Evolutionary conservation across 2,113 vertebrate genomes (phyloP).

Genomic region (Deroptyus accipitrinus): DNA sequence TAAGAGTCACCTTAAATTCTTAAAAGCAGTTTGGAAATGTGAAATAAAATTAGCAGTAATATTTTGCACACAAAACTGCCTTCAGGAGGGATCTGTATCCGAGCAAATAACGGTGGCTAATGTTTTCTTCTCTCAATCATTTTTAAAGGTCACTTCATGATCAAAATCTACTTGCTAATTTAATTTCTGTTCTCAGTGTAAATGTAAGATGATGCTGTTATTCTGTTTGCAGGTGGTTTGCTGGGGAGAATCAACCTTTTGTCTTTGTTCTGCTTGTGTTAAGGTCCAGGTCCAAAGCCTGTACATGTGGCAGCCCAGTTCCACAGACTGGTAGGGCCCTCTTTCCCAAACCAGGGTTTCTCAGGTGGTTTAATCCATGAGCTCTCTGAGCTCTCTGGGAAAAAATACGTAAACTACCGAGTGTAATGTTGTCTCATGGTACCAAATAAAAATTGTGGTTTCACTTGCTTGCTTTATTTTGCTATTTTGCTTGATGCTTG

Average conservation of each 20-base stretch:
- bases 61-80: constrained; percentile 17
- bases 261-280: background rate
- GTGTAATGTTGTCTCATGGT: background rate
- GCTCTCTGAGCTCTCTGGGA: background rate
- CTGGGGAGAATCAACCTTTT: background rate
- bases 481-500: background rate
- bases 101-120: constrained; percentile 2
- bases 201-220: constrained; percentile 15
- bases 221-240: background rate
- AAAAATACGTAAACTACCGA: background rate
- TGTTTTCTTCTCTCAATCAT: constrained; percentile 42
- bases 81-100: constrained; percentile 32
- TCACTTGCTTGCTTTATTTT: background rate
- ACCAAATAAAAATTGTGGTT: background rate
- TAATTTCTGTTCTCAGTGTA: constrained; percentile 41
- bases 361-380: background rate
- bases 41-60: constrained; percentile 40
- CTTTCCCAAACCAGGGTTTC: background rate
- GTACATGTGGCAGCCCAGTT: background rate
- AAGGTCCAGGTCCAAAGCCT: background rate
- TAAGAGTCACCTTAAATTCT: background rate
- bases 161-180: constrained; percentile 61
- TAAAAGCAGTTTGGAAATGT: constrained; percentile 7
- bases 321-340: background rate
- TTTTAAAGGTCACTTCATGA: constrained; percentile 63